phyloP scores from a whole-genome alignment of 23 tunicate genomes.

The Phallusia fumigata region DNA sequence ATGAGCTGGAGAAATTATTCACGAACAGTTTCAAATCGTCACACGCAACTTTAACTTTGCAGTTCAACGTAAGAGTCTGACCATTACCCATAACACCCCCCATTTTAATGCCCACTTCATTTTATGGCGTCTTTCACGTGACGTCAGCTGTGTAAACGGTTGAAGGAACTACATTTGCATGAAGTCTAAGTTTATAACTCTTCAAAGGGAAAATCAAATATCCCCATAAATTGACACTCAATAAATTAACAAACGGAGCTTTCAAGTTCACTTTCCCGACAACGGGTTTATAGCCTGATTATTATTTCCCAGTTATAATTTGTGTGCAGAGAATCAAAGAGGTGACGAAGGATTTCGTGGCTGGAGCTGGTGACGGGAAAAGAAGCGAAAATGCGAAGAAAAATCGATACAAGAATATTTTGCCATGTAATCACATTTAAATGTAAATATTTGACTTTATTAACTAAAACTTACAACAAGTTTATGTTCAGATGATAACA shows the following conservation, averaged over 20 bases:
- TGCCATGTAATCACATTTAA: conserved; percentile 9
- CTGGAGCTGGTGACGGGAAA: not conserved
- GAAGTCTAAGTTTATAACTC: too few species aligned
- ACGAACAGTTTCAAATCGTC: not conserved
- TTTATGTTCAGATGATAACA: conserved; percentile 7
- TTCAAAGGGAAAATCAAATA: too few species aligned
- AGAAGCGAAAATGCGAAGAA: conserved; percentile 14
- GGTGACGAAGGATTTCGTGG: not conserved
- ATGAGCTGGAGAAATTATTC: not conserved
- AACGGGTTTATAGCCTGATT: too few species aligned
- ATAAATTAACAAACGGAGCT: too few species aligned
- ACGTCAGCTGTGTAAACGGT: too few species aligned
- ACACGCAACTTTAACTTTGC: not conserved
- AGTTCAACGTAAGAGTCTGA: not conserved
- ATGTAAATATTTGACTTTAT: not conserved
- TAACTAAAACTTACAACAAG: not conserved
- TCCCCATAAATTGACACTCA: too few species aligned
- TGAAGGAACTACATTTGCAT: too few species aligned
- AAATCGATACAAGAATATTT: conserved; percentile 33
- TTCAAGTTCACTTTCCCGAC: too few species aligned
- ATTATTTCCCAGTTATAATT: too few species aligned
- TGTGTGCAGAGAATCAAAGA: conserved; percentile 2
- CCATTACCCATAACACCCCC: too few species aligned
- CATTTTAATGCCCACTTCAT: too few species aligned
- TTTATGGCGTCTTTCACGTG: too few species aligned